phyloP scores from a whole-genome alignment of 1,140 invertebrate genomes.

The Riptortus pedestris region DNA sequence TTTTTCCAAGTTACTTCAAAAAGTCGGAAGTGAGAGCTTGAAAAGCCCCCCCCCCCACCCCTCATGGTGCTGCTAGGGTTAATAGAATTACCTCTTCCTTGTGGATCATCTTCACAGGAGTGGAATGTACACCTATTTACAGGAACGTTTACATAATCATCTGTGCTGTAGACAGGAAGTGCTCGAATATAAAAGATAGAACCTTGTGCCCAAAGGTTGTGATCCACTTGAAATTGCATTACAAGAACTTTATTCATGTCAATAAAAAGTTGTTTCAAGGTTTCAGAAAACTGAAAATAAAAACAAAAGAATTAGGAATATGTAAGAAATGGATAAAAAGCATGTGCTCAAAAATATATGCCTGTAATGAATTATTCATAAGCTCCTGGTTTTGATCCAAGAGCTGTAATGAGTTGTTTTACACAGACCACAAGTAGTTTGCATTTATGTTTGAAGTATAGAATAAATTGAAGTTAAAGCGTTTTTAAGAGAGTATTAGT shows the following conservation, averaged over 20 bases:
- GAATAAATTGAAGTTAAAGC: too few species aligned
- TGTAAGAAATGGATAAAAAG: too few species aligned
- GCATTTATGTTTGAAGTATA: too few species aligned
- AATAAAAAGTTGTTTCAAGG: constrained; percentile 47
- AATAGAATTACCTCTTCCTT: constrained; percentile 16
- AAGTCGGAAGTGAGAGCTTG: too few species aligned
- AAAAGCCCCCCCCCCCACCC: too few species aligned
- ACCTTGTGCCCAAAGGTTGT: not conserved
- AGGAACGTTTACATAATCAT: constrained; percentile 46
- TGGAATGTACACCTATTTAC: constrained; percentile 38
- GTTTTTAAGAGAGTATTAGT: too few species aligned
- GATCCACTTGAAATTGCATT: constrained; percentile 39
- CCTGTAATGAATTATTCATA: too few species aligned
- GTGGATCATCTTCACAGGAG: constrained; percentile 21
- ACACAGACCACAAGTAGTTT: too few species aligned
- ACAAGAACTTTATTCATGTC: constrained; percentile 48
- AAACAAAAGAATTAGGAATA: constrained; percentile 7
- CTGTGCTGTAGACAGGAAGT: constrained; percentile 45
- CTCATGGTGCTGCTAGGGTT: too few species aligned
- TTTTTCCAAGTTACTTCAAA: too few species aligned
- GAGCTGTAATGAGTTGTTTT: not conserved
- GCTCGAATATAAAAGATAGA: constrained; percentile 37
- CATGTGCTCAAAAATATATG: too few species aligned
- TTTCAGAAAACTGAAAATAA: constrained; percentile 41
- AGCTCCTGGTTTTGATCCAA: too few species aligned